A percentile compares a stretch with the other conserved stretches of the same genome.
phyloP scores from a whole-genome alignment of 2,888 invertebrate species.

The Dexiosoma caninum region DNA sequence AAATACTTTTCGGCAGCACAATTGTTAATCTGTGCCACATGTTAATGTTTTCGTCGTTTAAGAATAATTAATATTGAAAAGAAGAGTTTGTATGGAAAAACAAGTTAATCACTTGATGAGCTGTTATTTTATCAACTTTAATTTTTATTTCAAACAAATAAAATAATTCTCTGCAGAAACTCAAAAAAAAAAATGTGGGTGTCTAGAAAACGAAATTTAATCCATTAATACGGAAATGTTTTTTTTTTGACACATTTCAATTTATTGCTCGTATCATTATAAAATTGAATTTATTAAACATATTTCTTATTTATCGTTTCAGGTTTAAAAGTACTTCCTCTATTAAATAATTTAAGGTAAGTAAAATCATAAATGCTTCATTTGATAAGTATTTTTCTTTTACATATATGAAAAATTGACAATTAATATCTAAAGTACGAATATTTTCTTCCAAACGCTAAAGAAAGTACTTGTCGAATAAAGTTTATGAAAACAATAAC shows the following conservation, averaged over 20 bases:
- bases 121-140: not conserved
- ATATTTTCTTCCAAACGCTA: too few relatives aligned
- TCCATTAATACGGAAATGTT: slow-evolving; percentile 43
- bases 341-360: slow-evolving; percentile 91
- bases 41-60: not conserved
- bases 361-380: slow-evolving; percentile 69
- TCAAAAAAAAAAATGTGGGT: slow-evolving; percentile 16
- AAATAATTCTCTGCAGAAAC: not conserved
- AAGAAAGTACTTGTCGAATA: too few relatives aligned
- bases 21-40: slow-evolving; percentile 51
- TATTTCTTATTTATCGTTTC: slow-evolving; percentile 76
- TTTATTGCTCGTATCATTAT: not conserved
- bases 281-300: slow-evolving; percentile 47
- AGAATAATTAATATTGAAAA: slow-evolving; percentile 22
- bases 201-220: not conserved
- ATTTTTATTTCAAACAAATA: not conserved
- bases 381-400: too few relatives aligned
- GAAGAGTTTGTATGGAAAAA: slow-evolving; percentile 2
- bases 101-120: slow-evolving; percentile 7
- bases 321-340: slow-evolving; percentile 93
- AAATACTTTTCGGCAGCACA: slow-evolving; percentile 15
- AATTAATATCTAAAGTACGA: too few relatives aligned
- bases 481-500: too few relatives aligned
- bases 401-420: too few relatives aligned
- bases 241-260: slow-evolving; percentile 13